These are phyloP conservation scores for Cryptosula pallasiana DNA, from an alignment of 2,888 invertebrate genomes.

Conservation along the genomic window DNA sequence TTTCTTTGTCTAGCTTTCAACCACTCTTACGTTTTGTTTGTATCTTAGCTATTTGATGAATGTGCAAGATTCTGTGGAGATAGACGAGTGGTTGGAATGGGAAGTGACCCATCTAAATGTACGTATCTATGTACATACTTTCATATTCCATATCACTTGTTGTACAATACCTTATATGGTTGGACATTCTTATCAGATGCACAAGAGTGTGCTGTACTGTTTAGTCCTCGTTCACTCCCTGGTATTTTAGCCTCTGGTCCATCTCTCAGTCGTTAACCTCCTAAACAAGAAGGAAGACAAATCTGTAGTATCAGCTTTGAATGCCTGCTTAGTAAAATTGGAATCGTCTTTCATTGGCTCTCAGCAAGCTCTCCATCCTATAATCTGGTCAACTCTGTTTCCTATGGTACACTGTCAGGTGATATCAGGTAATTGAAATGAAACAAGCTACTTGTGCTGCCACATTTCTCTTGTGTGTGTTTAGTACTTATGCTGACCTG, in stretches of 20 bases:
- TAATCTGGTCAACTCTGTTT: constrained; percentile 7
- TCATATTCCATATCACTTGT: no score
- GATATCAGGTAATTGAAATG: constrained; percentile 14
- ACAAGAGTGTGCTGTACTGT: no score
- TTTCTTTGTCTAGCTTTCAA: no score
- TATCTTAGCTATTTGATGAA: background rate
- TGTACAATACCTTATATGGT: no score
- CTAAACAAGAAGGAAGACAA: constrained; percentile 6
- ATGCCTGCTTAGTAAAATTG: background rate
- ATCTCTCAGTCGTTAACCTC: background rate
- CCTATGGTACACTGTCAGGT: background rate
- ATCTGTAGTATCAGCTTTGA: background rate
- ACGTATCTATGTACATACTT: no score
- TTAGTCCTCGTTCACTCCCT: no score
- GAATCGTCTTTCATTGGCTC: background rate
- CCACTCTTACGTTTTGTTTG: no score
- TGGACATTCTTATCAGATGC: no score
- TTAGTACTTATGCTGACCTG: no score
- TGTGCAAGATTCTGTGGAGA: background rate
- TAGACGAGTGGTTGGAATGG: constrained; percentile 22
- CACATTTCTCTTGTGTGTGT: no score
- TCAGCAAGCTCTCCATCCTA: background rate
- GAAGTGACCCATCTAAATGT: background rate
- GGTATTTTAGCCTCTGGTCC: constrained; percentile 16
- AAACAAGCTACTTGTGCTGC: no score